These are phyloP conservation scores for Crematogaster levior DNA, from an alignment of 2,888 invertebrate genomes.

Conservation along the genomic window DNA sequence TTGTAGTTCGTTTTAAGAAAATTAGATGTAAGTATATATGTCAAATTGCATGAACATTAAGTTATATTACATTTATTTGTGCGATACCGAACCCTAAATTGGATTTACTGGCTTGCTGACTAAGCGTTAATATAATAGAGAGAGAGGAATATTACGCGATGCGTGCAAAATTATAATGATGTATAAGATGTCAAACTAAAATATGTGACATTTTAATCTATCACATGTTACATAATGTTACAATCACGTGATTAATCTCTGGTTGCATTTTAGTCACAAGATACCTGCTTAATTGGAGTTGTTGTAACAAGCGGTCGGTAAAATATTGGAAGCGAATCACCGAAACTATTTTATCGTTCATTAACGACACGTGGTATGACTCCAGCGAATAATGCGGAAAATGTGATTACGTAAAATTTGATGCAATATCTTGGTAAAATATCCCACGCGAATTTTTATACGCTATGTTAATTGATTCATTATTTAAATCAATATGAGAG, in stretches of 20 bases:
- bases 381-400: neutral
- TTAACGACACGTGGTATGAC: neutral
- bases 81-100: conserved; percentile 7
- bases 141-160: neutral
- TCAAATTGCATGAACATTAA: neutral
- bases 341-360: conserved; percentile 20
- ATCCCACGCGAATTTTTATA: neutral
- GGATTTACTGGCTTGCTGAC: neutral
- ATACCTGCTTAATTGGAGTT: conserved; percentile 38
- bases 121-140: neutral
- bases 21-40: conserved; percentile 1
- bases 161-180: neutral
- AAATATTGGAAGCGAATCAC: neutral
- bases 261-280: conserved; percentile 38
- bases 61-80: neutral
- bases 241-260: conserved; percentile 28
- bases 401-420: neutral
- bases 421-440: neutral
- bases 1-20: neutral
- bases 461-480: neutral
- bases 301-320: conserved; percentile 24
- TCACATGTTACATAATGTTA: conserved; percentile 7
- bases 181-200: conserved; percentile 5
- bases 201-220: conserved; percentile 33
- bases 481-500: neutral